These are phyloP conservation scores for Gastracanthus pulcherrimus DNA, from an alignment of 2,888 invertebrate species.

Conservation along the genomic window DNA sequence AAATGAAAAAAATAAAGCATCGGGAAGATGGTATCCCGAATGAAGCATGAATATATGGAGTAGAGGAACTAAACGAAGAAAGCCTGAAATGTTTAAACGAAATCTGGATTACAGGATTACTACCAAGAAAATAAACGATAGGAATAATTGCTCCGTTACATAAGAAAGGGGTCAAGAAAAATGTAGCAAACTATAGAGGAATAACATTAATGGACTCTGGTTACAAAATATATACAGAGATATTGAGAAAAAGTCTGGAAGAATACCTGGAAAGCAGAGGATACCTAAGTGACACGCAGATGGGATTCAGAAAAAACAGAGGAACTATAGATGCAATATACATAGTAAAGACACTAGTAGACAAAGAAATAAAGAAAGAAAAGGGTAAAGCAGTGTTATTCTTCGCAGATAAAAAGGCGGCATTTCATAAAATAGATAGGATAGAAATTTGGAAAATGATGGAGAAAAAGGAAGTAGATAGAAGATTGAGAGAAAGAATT, in stretches of 20 bases:
- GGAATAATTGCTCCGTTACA: slow-evolving; percentile 23
- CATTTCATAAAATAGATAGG: neutral
- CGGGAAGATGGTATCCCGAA: no score
- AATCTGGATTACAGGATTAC: slow-evolving; percentile 13
- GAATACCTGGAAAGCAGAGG: neutral
- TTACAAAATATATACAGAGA: slow-evolving; percentile 36
- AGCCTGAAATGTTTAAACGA: no score
- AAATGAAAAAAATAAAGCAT: no score
- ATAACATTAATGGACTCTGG: slow-evolving; percentile 33
- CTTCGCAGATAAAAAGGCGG: slow-evolving; percentile 37
- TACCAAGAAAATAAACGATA: slow-evolving; percentile 35
- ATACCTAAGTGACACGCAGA: neutral
- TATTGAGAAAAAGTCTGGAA: slow-evolving; percentile 14
- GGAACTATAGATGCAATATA: neutral
- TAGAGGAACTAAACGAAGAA: no score
- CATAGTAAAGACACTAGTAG: neutral
- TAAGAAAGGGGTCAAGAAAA: slow-evolving; percentile 35
- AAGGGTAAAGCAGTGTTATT: neutral
- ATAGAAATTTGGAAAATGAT: neutral
- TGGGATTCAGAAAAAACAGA: neutral
- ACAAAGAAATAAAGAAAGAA: slow-evolving; percentile 22
- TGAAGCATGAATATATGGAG: no score
- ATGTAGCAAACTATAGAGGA: slow-evolving; percentile 43
- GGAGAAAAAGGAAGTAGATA: neutral
- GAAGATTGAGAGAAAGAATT: neutral